phyloP scores from a whole-genome alignment of 2,113 vertebrate species.

The Poeciliopsis turrubarensis region DNA sequence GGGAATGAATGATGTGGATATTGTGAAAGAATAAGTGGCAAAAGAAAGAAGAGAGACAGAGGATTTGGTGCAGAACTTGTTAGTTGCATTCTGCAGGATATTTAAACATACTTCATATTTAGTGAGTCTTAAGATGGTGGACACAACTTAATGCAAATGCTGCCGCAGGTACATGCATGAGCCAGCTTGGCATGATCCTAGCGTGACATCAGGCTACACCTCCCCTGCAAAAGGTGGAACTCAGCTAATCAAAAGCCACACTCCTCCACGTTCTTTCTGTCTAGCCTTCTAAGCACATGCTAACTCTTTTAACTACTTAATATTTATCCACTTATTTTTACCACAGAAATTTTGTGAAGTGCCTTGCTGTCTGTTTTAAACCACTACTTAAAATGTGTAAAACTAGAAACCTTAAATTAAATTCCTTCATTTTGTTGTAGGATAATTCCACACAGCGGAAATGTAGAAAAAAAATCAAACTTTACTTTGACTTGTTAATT shows the following conservation, averaged over 20 bases:
- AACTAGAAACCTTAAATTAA: no score
- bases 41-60: conserved; percentile 30
- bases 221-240: background rate
- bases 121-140: conserved; percentile 27
- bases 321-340: no score
- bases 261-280: background rate
- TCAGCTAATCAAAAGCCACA: conserved; percentile 37
- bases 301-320: background rate
- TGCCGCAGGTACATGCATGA: conserved; percentile 56
- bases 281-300: background rate
- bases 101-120: conserved; percentile 52
- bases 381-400: no score
- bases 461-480: no score
- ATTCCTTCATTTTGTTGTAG: no score
- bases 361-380: no score
- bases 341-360: no score
- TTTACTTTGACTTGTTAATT: no score
- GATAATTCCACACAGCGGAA: no score
- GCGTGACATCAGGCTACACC: conserved; percentile 13
- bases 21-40: conserved; percentile 18
- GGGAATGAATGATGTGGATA: conserved; percentile 28
- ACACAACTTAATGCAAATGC: conserved; percentile 16
- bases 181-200: conserved; percentile 33
- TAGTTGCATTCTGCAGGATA: conserved; percentile 63
- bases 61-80: conserved; percentile 65